A percentile compares a stretch with the other conserved stretches of the same genome.
Evolutionary conservation across 1,140 invertebrate genomes (phyloP).

Genomic region (Ceratina australensis): DNA sequence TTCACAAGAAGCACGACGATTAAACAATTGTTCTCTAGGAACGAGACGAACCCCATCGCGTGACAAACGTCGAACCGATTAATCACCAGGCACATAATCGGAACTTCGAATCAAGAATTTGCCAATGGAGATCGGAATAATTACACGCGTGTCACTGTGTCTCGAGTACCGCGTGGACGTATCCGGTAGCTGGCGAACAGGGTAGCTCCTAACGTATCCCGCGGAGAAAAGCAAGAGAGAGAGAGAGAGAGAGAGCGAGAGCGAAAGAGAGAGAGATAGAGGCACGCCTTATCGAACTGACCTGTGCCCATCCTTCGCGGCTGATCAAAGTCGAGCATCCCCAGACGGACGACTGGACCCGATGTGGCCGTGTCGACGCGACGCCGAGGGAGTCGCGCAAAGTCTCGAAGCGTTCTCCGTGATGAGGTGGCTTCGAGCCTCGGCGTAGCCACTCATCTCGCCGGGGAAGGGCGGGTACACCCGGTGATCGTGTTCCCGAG

Average conservation of each 20-base stretch:
- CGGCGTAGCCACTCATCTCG: constrained; percentile 59
- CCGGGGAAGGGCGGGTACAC: constrained; percentile 55
- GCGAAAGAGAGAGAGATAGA: too few species aligned
- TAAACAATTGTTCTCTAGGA: too few species aligned
- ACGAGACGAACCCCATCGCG: too few species aligned
- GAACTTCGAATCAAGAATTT: too few species aligned
- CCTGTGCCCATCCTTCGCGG: constrained; percentile 70
- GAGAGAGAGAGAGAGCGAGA: too few species aligned
- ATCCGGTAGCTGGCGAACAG: neutral
- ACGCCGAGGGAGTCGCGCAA: constrained; percentile 60
- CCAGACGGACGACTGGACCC: constrained; percentile 57
- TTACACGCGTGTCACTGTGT: constrained; percentile 39
- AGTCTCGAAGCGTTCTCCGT: constrained; percentile 66
- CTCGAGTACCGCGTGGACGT: neutral
- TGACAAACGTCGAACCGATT: too few species aligned
- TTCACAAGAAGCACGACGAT: too few species aligned
- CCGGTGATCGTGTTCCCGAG: constrained; percentile 21
- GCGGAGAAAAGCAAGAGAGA: constrained; percentile 39
- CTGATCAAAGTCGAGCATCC: constrained; percentile 72
- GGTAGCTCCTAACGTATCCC: constrained; percentile 16
- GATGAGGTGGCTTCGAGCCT: constrained; percentile 64
- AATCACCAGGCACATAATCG: too few species aligned
- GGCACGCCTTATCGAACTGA: constrained; percentile 65
- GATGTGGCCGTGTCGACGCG: constrained; percentile 53
- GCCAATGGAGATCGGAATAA: neutral